Percentiles rank a stretch among this genome's conserved stretches.
phyloP scores from a whole-genome alignment of 2,888 invertebrate genomes.

The Andricus quercusramuli region DNA sequence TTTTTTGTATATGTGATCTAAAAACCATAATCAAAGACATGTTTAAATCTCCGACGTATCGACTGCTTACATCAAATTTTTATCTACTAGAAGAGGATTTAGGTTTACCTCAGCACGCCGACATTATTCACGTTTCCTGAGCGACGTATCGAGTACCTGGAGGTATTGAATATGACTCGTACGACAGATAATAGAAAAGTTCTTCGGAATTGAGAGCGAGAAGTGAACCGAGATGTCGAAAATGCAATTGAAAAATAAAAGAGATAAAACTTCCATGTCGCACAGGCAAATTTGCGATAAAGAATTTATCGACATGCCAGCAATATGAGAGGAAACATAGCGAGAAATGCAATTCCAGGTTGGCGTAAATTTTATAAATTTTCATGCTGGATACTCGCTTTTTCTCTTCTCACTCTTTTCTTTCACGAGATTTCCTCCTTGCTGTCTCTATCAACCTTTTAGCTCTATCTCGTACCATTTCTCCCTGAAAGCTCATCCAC shows the following conservation, averaged over 20 bases:
- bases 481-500: constrained; percentile 18
- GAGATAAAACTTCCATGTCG: constrained; percentile 42
- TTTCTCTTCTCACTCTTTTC: constrained; percentile 10
- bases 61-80: constrained; percentile 17
- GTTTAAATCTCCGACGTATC: constrained; percentile 7
- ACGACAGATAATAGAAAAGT: constrained; percentile 50
- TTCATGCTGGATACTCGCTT: constrained; percentile 45
- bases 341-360: constrained; percentile 51
- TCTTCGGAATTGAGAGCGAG: constrained; percentile 44
- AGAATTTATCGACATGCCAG: constrained; percentile 51
- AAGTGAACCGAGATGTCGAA: constrained; percentile 37
- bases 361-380: constrained; percentile 53
- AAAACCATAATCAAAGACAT: neutral
- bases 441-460: constrained; percentile 8
- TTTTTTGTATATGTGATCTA: too few species aligned
- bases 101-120: constrained; percentile 14
- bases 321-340: constrained; percentile 51
- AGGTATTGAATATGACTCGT: constrained; percentile 43
- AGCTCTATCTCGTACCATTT: neutral
- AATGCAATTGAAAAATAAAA: constrained; percentile 39
- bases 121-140: constrained; percentile 13
- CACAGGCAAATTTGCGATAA: constrained; percentile 48
- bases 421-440: neutral
- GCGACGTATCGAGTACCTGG: constrained; percentile 42
- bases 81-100: neutral